Evolutionary conservation across 2,888 invertebrate genomes (phyloP).

Genomic region (Noctua comes): DNA sequence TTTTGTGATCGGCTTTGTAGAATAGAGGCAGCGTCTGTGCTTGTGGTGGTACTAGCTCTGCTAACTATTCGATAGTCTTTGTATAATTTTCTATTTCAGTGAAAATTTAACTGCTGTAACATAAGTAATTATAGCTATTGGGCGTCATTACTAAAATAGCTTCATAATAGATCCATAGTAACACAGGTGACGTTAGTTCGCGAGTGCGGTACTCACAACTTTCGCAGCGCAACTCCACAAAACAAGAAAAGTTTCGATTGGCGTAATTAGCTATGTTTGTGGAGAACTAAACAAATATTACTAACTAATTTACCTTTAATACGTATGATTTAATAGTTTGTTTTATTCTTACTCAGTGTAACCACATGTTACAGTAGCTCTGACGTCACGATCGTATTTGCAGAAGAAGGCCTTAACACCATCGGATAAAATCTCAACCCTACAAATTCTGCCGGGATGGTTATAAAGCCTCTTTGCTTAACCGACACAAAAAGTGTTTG

Average conservation of each 20-base stretch:
- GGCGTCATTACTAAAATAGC: neutral
- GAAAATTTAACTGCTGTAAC: neutral
- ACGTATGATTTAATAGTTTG: neutral
- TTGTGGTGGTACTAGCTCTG: neutral
- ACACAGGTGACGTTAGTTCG: neutral
- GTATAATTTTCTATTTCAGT: neutral
- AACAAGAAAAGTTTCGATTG: neutral
- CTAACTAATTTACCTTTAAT: no score
- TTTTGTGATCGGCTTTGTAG: slow-evolving; percentile 8
- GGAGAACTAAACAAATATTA: neutral
- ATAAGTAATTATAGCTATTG: neutral
- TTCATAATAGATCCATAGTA: neutral
- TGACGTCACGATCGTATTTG: neutral
- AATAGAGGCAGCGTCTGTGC: neutral
- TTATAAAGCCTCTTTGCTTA: neutral
- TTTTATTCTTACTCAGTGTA: neutral
- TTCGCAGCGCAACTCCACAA: neutral
- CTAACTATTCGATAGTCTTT: neutral
- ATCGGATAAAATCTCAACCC: neutral
- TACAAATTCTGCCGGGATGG: neutral
- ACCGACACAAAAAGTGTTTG: neutral
- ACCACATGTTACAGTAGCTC: no score
- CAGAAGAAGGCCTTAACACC: neutral
- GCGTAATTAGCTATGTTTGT: neutral
- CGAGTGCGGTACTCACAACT: neutral